A percentile compares a stretch with the other conserved stretches of the same genome.
Conservation (phyloP, 2,797 vertebrate species). For the Acomys russatus region DNA sequence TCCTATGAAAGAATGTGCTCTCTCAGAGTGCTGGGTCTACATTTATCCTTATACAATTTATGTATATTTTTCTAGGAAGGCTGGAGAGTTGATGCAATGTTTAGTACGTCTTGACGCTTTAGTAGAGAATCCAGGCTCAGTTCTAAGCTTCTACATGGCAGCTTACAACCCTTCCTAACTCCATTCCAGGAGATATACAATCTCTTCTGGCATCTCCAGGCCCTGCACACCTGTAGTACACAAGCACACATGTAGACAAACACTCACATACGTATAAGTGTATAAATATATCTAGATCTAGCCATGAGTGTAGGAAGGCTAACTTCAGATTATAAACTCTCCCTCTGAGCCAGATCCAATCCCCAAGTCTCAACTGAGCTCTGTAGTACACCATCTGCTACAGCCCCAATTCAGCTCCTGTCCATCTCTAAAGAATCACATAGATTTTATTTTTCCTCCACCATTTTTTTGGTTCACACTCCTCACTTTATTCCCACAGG, state of each 20-base stretch:
- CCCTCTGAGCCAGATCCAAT: not conserved
- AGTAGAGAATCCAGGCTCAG: not conserved
- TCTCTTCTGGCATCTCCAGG: not conserved
- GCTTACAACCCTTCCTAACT: too few species aligned
- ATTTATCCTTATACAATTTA: not conserved
- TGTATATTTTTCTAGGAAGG: not conserved
- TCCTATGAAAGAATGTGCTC: not conserved
- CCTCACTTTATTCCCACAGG: not conserved
- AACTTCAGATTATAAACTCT: not conserved
- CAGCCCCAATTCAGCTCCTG: not conserved
- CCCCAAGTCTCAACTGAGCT: too few species aligned
- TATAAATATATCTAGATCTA: not conserved
- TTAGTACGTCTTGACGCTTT: not conserved
- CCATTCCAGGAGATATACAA: not conserved
- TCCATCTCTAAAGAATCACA: not conserved
- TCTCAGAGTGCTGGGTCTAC: not conserved
- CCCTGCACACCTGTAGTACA: not conserved
- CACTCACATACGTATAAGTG: not conserved
- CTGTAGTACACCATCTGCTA: not conserved
- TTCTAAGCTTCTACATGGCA: not conserved
- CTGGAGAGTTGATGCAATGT: not conserved
- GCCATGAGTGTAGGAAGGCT: not conserved
- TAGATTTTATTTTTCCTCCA: too few species aligned
- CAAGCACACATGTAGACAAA: not conserved
- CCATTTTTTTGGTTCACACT: not conserved